Evolutionary conservation across 2,888 invertebrate species (phyloP), one percentile per base, ranked within the genome.

Genomic region (Catocala sponsa): DNA sequence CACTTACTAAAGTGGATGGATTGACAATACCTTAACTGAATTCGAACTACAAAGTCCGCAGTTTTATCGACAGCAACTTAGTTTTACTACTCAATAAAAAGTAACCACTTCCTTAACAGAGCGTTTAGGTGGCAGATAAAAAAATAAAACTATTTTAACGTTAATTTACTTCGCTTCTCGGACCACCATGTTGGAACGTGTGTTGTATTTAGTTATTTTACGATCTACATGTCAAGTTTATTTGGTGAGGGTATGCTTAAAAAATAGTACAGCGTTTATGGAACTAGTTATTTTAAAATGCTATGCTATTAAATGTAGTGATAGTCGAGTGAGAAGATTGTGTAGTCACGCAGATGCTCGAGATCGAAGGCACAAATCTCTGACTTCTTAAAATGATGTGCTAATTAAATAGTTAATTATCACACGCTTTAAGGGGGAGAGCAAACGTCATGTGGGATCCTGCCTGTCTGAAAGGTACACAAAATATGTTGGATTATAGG

Each of bases 51-150:
- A 79, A 79, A 79, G 78, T 80, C 54, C 53, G 58, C 55, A 59
- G 58, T 78, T 78, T 72, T 72, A 78, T 76, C 59, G 72, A 71
- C 74, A 76, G 71, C 72, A 78, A 78, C 78, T 78, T 74, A 79
- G 74, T 80, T 82, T 80, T 63, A 81, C 69, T 57, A 68, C 76
- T 71, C 70, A 72, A 75, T 81, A 77, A 80, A 82, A 81, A 74
- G 69, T 72, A 68, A 73, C 80, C 76, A 68, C 69, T 79, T 79
- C 77, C 80, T 79, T 72, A 58, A 65, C 67, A 46, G 65, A 56
- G 62, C 59, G 65, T 68, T 74, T 75, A 69, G 61, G 55, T 65
- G 55, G 65, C 11, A 53, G 55, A 69, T 72, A 67, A 72, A 76
- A 63, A 72, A 74, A 72, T 63, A 68, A 75, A 75, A 69, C 66